Evolutionary conservation across 2,888 invertebrate genomes (phyloP).

Genomic region (Ophion costatus): DNA sequence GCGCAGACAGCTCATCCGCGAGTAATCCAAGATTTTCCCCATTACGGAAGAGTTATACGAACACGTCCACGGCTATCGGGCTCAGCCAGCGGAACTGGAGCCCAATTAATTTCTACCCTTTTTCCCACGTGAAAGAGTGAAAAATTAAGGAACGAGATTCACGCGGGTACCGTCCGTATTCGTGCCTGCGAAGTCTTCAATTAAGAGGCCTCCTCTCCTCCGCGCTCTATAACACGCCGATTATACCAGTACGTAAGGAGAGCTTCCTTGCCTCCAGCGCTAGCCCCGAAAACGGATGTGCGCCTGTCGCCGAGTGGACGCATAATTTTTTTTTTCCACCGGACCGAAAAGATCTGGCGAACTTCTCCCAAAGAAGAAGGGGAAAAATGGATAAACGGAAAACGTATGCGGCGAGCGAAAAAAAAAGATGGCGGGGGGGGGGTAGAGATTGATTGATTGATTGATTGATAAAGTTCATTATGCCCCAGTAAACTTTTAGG

Average conservation of each 20-base stretch:
- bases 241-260: neutral
- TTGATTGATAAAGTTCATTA: neutral
- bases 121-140: conserved; percentile 50
- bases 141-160: conserved; percentile 68
- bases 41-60: conserved; percentile 44
- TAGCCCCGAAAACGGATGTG: conserved; percentile 76
- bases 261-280: conserved; percentile 22
- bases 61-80: conserved; percentile 28
- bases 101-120: conserved; percentile 76
- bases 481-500: too few species aligned
- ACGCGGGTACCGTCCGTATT: conserved; percentile 75
- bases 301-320: conserved; percentile 73
- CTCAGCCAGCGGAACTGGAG: conserved; percentile 67
- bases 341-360: conserved; percentile 65
- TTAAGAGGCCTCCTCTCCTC: conserved; percentile 61
- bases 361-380: conserved; percentile 27
- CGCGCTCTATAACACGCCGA: neutral
- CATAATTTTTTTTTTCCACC: conserved; percentile 79
- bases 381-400: conserved; percentile 35
- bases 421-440: neutral
- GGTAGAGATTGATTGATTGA: neutral
- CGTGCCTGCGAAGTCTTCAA: conserved; percentile 77
- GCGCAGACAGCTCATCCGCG: conserved; percentile 11
- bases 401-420: neutral
- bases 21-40: conserved; percentile 41